Conservation (phyloP, 2,888 invertebrate genomes). For the Neria commutata region DNA sequence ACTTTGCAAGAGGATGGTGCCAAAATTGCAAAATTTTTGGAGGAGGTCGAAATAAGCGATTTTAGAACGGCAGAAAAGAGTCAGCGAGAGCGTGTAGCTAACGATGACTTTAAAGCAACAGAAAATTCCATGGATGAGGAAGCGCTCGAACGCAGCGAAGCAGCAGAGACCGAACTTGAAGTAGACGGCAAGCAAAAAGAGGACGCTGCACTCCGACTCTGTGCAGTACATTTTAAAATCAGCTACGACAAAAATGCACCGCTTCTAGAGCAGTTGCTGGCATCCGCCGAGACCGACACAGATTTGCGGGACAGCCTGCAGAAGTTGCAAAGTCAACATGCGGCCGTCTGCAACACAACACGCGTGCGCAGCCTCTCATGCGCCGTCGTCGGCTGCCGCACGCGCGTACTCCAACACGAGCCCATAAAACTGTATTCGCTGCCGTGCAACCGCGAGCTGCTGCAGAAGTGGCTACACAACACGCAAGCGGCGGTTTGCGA, state of each 20-base stretch:
- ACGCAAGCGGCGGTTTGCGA: conserved; percentile 40
- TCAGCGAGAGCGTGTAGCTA: too few relatives aligned
- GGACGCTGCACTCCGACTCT: conserved; percentile 26
- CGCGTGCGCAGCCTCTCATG: conserved; percentile 38
- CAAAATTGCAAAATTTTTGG: too few relatives aligned
- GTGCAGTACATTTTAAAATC: conserved; percentile 42
- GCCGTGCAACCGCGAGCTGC: conserved; percentile 39
- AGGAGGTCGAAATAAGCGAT: too few relatives aligned
- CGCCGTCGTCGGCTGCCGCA: conserved; percentile 35
- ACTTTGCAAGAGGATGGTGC: too few relatives aligned
- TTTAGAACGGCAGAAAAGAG: too few relatives aligned
- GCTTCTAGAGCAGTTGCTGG: conserved; percentile 11
- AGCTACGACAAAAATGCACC: conserved; percentile 36
- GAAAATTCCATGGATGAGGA: not conserved
- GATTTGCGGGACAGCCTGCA: conserved; percentile 3
- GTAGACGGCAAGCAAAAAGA: conserved; percentile 26
- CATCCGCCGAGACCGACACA: not conserved
- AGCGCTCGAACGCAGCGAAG: not conserved
- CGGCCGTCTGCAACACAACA: conserved; percentile 28
- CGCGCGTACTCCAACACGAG: not conserved
- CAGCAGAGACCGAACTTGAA: conserved; percentile 34
- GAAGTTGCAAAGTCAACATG: conserved; percentile 25
- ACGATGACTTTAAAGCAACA: too few relatives aligned
- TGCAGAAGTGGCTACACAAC: conserved; percentile 47
- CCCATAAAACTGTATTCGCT: conserved; percentile 36